Conservation (phyloP, 2,888 invertebrate species). For the Osmoderma eremita region DNA sequence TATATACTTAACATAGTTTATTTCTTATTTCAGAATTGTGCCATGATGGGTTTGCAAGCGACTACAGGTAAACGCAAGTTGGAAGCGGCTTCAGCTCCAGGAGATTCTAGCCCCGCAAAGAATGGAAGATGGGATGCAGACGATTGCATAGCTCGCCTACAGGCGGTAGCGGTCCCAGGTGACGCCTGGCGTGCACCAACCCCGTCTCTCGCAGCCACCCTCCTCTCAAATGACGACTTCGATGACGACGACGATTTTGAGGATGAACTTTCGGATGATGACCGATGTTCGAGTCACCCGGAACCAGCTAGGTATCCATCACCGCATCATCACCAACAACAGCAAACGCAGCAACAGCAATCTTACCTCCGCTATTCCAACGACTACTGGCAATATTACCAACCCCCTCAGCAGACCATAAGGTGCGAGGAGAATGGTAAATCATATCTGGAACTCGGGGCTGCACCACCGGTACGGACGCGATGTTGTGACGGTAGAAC, state of each 20-base stretch:
- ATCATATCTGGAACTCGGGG: slow-evolving; percentile 87
- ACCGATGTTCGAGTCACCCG: slow-evolving; percentile 67
- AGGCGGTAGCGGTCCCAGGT: slow-evolving; percentile 76
- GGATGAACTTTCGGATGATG: slow-evolving; percentile 69
- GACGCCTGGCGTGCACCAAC: slow-evolving; percentile 68
- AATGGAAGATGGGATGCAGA: slow-evolving; percentile 68
- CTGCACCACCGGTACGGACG: slow-evolving; percentile 64
- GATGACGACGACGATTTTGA: slow-evolving; percentile 72
- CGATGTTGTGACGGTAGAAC: slow-evolving; percentile 63
- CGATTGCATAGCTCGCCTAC: slow-evolving; percentile 73
- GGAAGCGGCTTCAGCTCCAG: slow-evolving; percentile 64
- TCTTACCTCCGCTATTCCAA: slow-evolving; percentile 60
- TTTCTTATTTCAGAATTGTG: slow-evolving; percentile 63
- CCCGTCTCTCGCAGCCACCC: slow-evolving; percentile 61
- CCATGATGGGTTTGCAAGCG: slow-evolving; percentile 81
- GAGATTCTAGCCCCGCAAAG: slow-evolving; percentile 67
- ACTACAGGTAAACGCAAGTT: slow-evolving; percentile 77
- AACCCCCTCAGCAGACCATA: slow-evolving; percentile 79
- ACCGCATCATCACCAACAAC: slow-evolving; percentile 50
- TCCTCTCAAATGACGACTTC: slow-evolving; percentile 62
- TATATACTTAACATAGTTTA: background rate
- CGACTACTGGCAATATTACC: slow-evolving; percentile 66
- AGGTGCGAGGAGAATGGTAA: slow-evolving; percentile 90
- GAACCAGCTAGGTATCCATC: slow-evolving; percentile 53
- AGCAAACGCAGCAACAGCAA: slow-evolving; percentile 49